Base-by-base conservation (phyloP, 2,113 vertebrate species). In the Erythrocercus mccallii region DNA sequence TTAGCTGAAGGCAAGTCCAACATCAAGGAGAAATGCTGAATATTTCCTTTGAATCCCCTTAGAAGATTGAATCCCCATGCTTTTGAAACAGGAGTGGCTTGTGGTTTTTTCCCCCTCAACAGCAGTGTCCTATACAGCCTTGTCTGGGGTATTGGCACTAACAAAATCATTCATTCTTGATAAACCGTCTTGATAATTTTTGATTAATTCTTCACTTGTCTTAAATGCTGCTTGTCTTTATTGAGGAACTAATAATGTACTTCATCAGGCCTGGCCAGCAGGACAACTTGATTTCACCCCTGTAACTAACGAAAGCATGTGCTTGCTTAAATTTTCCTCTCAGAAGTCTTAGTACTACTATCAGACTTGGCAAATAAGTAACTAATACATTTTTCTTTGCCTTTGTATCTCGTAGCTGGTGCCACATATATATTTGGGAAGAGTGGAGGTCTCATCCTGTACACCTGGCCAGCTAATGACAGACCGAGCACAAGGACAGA, bases 391-490 rank as follows among this genome's bases (percentile, higher is more conserved):
- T 60, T 40, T 90, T 35, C 68, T 65, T 94, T 44, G 23, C 4
- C 51, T 81, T 96, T 83, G 66, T 86, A 54, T 95, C 95, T 95
- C 80, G 9, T 96, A 99, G 99, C 99, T 96, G 99, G 99, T 73
- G 99, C 99, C 58, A 99, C 99, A 0, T 99, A 99, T 80, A 99
- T 99, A 97, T 99, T 99, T 94, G 99, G 99, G 38, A 99, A 99
- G 96, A 99, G 99, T 16, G 99, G 99, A 19, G 99, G 99, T 56
- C 98, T 99, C 94, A 99, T 99, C 94, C 98, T 99, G 3, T 99
- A 99, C 96, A 99, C 99, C 17, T 99, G 99, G 99, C 99, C 99
- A 42, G 99, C 98, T 74, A 99, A 99, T 10, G 99, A 99, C 96
- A 98, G 99, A 77, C 99, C 99, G 0, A 99, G 99, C 98, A 99